A percentile compares a stretch with the other conserved stretches of the same genome.
phyloP scores from a whole-genome alignment of 2,113 vertebrate species.

The Plecturocebus donacophilus region DNA sequence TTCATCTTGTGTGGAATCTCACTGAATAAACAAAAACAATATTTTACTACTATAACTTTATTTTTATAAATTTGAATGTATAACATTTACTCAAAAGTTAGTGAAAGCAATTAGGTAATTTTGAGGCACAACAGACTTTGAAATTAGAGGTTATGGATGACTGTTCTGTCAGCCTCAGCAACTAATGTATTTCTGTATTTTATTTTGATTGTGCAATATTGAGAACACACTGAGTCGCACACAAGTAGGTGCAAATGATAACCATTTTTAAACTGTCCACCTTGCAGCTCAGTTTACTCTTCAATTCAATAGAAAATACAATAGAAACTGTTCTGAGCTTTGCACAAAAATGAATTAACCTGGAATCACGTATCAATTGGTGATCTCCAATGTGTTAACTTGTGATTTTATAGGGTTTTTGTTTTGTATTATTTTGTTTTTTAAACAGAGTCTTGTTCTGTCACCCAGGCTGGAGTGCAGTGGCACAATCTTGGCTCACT shows the following conservation, averaged over 20 bases:
- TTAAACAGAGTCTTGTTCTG: no score
- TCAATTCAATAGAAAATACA: constrained; percentile 4
- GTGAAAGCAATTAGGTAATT: not conserved
- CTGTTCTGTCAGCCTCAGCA: not conserved
- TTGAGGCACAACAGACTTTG: not conserved
- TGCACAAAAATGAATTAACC: constrained; percentile 33
- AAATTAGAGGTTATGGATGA: not conserved
- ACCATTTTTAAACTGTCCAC: constrained; percentile 5
- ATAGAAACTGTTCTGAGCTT: constrained; percentile 16
- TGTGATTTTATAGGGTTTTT: not conserved
- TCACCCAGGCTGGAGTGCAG: no score
- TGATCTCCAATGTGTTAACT: not conserved
- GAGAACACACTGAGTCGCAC: not conserved
- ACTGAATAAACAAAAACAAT: not conserved
- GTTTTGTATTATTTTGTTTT: not conserved
- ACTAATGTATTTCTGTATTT: not conserved
- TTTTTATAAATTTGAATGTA: not conserved
- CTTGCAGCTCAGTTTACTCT: constrained; percentile 12
- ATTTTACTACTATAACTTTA: constrained; percentile 1
- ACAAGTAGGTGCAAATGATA: not conserved
- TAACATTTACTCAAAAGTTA: not conserved
- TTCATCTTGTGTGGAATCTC: constrained; percentile 21
- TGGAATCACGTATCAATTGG: not conserved
- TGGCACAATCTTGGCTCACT: no score
- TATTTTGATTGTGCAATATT: not conserved